These are phyloP conservation scores for Hemiscyllium ocellatum DNA, from an alignment of 2,113 vertebrate species.

Conservation along the genomic window DNA sequence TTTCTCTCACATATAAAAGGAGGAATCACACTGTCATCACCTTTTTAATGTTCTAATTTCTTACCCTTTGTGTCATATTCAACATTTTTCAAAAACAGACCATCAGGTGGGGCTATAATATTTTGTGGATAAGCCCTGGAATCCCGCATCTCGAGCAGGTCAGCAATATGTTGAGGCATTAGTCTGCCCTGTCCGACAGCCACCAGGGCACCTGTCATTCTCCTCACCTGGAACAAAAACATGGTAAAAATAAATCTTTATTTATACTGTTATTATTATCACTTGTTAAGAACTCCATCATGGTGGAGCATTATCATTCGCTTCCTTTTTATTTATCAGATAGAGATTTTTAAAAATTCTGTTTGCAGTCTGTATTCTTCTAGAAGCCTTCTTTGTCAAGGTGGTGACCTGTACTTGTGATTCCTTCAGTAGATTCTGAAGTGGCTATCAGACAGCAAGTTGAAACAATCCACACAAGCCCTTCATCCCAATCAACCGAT, in stretches of 20 bases:
- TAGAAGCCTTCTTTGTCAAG: background rate
- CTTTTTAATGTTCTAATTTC: background rate
- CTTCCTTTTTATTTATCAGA: background rate
- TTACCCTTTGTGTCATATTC: constrained; percentile 53
- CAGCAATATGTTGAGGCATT: constrained; percentile 54
- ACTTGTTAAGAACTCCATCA: too few relatives aligned
- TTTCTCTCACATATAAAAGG: background rate
- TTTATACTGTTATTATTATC: background rate
- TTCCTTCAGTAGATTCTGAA: background rate
- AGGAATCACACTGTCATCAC: background rate
- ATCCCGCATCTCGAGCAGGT: constrained; percentile 62
- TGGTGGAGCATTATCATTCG: background rate
- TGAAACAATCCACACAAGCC: background rate
- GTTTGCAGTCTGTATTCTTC: background rate
- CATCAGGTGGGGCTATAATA: constrained; percentile 61
- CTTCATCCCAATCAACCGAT: background rate
- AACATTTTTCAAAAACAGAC: constrained; percentile 76
- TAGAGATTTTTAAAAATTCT: background rate
- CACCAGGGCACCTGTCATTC: constrained; percentile 76
- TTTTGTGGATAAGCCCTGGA: constrained; percentile 55
- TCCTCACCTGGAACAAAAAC: constrained; percentile 63
- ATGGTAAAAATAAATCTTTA: background rate
- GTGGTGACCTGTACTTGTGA: background rate
- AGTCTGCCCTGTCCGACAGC: constrained; percentile 67
- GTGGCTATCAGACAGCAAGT: background rate